Percentiles rank a stretch among this genome's conserved stretches.
Conservation (phyloP, 2,888 invertebrate species). For the Nudaria mundana region DNA sequence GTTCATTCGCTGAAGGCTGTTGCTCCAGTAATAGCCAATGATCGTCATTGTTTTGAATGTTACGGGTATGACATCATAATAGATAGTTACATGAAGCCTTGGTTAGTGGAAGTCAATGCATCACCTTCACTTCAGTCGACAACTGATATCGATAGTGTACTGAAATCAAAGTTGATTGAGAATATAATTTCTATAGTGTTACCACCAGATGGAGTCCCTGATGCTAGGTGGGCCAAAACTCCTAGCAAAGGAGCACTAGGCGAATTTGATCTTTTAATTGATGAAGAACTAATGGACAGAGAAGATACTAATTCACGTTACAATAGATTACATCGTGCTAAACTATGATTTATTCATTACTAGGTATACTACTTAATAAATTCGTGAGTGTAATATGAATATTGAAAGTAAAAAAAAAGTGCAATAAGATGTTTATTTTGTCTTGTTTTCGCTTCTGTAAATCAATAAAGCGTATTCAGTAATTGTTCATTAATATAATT, state of each 20-base stretch:
- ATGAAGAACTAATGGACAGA: conserved; percentile 89
- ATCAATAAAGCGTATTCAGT: no score
- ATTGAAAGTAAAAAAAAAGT: no score
- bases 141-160: conserved; percentile 95
- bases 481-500: no score
- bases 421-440: no score
- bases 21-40: conserved; percentile 96
- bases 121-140: conserved; percentile 97
- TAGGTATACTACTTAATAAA: neutral
- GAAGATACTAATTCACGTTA: conserved; percentile 74
- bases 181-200: conserved; percentile 95
- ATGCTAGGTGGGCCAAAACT: conserved; percentile 93
- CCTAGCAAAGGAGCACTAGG: conserved; percentile 87
- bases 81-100: conserved; percentile 95
- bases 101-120: conserved; percentile 96
- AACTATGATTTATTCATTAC: neutral
- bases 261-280: conserved; percentile 92
- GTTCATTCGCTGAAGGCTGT: conserved; percentile 97
- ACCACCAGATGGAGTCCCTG: conserved; percentile 93
- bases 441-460: no score
- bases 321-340: conserved; percentile 40
- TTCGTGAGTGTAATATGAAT: neutral
- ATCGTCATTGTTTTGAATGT: conserved; percentile 96
- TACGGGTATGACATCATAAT: conserved; percentile 99
- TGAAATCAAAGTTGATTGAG: conserved; percentile 96